Evolutionary conservation across 2,888 invertebrate genomes (phyloP).

Genomic region (Morpho deidamia): DNA sequence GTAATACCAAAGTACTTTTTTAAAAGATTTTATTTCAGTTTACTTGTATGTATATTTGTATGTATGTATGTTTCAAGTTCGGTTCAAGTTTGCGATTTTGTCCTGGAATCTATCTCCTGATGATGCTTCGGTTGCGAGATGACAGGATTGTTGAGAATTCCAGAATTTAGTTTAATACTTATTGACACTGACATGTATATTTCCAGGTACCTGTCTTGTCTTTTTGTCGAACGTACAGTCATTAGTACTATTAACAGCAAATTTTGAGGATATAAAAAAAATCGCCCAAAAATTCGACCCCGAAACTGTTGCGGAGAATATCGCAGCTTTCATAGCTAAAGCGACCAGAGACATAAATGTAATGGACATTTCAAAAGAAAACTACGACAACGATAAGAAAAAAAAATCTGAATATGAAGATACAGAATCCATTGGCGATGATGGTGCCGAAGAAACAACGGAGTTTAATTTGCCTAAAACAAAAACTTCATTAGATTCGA

Average conservation of each 20-base stretch:
- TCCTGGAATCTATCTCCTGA: too few species aligned
- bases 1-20: background rate
- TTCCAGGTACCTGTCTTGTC: slow-evolving; percentile 41
- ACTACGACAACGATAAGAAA: slow-evolving; percentile 20
- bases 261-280: slow-evolving; percentile 47
- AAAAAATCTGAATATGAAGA: background rate
- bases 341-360: slow-evolving; percentile 20
- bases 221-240: slow-evolving; percentile 31
- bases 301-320: slow-evolving; percentile 38
- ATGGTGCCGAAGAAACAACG: background rate
- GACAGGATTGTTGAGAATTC: background rate
- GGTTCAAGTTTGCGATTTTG: too few species aligned
- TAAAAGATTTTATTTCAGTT: too few species aligned
- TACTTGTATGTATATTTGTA: too few species aligned
- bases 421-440: background rate
- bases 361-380: slow-evolving; percentile 29
- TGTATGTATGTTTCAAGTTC: too few species aligned
- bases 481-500: background rate
- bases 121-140: too few species aligned
- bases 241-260: slow-evolving; percentile 47
- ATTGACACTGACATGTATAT: background rate
- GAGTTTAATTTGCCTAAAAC: background rate
- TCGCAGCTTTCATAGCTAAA: slow-evolving; percentile 35
- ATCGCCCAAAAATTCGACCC: slow-evolving; percentile 49
- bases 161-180: background rate